A percentile compares a stretch with the other conserved stretches of the same genome.
Conservation (phyloP, 2,888 invertebrate genomes). For the Pheosia gnoma region DNA sequence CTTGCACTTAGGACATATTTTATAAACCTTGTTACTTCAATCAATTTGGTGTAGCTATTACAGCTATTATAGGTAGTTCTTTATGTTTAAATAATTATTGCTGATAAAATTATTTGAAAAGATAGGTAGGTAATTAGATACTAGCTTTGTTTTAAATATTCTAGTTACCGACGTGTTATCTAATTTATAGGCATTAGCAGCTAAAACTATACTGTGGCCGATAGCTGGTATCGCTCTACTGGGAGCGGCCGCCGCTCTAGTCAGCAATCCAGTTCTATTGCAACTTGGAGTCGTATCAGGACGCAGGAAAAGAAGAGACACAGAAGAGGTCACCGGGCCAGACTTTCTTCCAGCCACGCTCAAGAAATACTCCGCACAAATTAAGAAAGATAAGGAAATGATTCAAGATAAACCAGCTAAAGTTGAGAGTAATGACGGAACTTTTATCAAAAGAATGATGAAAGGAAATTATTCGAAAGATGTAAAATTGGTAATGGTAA, state of each 20-base stretch:
- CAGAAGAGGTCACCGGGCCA: conserved; percentile 52
- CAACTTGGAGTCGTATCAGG: conserved; percentile 91
- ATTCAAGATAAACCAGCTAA: conserved; percentile 11
- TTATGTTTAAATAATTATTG: too few relatives aligned
- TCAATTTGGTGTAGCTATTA: too few relatives aligned
- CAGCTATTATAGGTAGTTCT: too few relatives aligned
- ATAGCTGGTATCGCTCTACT: conserved; percentile 91
- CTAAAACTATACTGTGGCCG: conserved; percentile 87
- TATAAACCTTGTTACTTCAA: too few relatives aligned
- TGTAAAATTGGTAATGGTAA: conserved; percentile 13
- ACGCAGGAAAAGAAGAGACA: conserved; percentile 78
- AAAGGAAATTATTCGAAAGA: conserved; percentile 11
- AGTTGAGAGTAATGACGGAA: conserved; percentile 21
- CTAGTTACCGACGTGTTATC: conserved; percentile 6
- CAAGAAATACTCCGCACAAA: conserved; percentile 30
- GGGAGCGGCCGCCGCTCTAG: conserved; percentile 91
- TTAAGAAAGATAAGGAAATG: conserved; percentile 10
- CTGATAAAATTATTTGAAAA: too few relatives aligned
- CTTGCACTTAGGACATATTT: neutral
- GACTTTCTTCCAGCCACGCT: conserved; percentile 32
- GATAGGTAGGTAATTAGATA: too few relatives aligned
- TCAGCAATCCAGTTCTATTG: conserved; percentile 90
- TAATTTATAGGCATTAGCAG: conserved; percentile 81
- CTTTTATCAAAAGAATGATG: conserved; percentile 28
- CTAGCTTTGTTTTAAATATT: too few relatives aligned